Evolutionary conservation across 2,113 vertebrate species (phyloP), one percentile per base, ranked within the genome.

Genomic region (Dipodomys merriami): DNA sequence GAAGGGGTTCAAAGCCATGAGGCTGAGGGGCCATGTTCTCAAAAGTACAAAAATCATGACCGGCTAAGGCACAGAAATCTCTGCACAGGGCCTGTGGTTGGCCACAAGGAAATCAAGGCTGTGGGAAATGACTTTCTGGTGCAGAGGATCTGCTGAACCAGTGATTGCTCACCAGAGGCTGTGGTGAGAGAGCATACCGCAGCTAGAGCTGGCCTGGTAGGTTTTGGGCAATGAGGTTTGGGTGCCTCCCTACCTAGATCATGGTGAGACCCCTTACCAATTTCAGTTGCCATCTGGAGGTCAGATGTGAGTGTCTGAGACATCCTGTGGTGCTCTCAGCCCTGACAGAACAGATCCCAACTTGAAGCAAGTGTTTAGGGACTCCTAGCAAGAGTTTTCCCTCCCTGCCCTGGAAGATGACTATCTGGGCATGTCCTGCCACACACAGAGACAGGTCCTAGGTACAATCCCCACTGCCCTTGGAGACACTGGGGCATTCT

Each of bases 131-230:
- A 88, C 53, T 80, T 15, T 5, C 25, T 19, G 13, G 18, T 0
- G 7, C 83, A n/a, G 33, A 18, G 74, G 72, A 33, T 76, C 91
- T 69, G 67, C 25, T 0, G 4, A 33, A n/a, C 22, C 74, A 33
- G 71, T n/a, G 68, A 85, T 53, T 29, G 84, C 62, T 96, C 91
- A 67, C 57, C 35, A 29, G 67, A 71, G 73, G 19, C 80, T 89
- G 30, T 35, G 86, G n/a, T 74, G 81, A 80, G 84, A 67, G 91
- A 81, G 71, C 49, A 80, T 19, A 72, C 67, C 39, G n/a, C 7
- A 39, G 15, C n/a, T 44, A 60, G 87, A 90, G 62, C 62, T 13
- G 39, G 78, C 39, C 69, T 62, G 49, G 7, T 25, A 64, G 64
- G 69, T 68, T 79, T 71, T 68, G 67, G 74, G 65, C 77, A 73